Conservation (phyloP, 2,888 invertebrate genomes). For the Leptinotarsa haldemani region DNA sequence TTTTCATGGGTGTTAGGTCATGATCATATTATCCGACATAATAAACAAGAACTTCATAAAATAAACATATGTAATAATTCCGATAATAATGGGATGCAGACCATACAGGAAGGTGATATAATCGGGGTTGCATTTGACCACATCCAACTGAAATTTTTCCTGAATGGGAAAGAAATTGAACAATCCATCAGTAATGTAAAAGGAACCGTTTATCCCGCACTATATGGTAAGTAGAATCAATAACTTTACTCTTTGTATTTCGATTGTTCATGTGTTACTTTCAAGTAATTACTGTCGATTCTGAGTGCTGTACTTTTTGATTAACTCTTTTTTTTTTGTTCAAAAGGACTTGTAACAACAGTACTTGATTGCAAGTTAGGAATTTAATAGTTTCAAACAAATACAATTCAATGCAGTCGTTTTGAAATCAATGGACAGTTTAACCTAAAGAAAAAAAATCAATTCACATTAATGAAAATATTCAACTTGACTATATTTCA, state of each 20-base stretch:
- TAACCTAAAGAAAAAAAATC: not conserved
- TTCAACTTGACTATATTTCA: constrained; percentile 64
- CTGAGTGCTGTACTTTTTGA: no score
- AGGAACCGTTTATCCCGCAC: constrained; percentile 90
- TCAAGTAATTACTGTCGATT: no score
- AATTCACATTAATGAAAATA: constrained; percentile 8
- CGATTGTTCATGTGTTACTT: no score
- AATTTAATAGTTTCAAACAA: no score
- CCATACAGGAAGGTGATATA: constrained; percentile 92
- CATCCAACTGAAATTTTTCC: constrained; percentile 92
- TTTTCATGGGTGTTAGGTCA: constrained; percentile 95
- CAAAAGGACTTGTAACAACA: no score
- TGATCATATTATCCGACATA: constrained; percentile 88
- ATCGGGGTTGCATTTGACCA: constrained; percentile 96
- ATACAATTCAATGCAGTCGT: no score
- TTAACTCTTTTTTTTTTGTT: no score
- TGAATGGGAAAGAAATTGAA: constrained; percentile 91
- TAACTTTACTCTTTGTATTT: not conserved
- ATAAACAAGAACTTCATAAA: constrained; percentile 81
- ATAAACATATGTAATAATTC: constrained; percentile 56
- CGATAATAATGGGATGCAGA: constrained; percentile 63
- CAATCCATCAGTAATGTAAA: constrained; percentile 88
- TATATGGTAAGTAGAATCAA: constrained; percentile 80
- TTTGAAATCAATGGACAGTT: not conserved
- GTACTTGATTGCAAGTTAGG: no score